Base-by-base conservation (phyloP, 2,888 invertebrate species). In the Frankliniella fusca region DNA sequence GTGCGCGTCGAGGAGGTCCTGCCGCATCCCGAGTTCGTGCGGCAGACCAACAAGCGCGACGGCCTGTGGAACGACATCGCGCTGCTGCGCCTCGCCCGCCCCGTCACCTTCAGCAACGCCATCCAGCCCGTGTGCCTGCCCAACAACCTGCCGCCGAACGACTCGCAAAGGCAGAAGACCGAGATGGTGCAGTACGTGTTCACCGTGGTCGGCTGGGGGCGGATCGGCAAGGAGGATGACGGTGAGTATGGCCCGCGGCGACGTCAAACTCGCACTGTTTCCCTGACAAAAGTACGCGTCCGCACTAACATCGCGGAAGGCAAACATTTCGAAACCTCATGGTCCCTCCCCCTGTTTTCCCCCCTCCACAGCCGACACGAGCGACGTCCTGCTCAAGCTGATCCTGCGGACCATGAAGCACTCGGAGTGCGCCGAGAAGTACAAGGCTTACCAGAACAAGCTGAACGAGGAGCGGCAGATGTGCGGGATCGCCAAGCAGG, bases 11-110 rank as follows among this genome's bases (percentile, higher is more conserved):
- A 86, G 70, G 83, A 85, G 48, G 83, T 86, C 15, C 85, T 87
- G 10, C 82, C 86, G 28, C 88, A 89, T 85, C 84, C 85, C 7
- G 83, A 85, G 8, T 89, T 86, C 84, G 85, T 86, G 81, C 83
- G 83, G 20, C 83, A n/a, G 54, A 86, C 84, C 38, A 1, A 23
- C 23, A n/a, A n/a, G 23, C n/a, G 23, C 70, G 11, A 20, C n/a
- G n/a, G 23, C 23, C 85, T 86, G 7, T 87, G 87, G 28, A 82
- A 82, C 80, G 82, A 82, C 50, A 82, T 82, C 27, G 82, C 82
- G 18, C 50, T 82, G 38, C 23, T 76, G 23, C 70, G 70, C 23
- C 70, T 76, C 70, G 9, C 9, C 23, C 27, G 70, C 23, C 23
- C n/a, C 23, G 70, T 76, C 23, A 10, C 27, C 70, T 76, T 76